Conservation (phyloP, 2,113 vertebrate genomes). For the Theropithecus gelada region DNA sequence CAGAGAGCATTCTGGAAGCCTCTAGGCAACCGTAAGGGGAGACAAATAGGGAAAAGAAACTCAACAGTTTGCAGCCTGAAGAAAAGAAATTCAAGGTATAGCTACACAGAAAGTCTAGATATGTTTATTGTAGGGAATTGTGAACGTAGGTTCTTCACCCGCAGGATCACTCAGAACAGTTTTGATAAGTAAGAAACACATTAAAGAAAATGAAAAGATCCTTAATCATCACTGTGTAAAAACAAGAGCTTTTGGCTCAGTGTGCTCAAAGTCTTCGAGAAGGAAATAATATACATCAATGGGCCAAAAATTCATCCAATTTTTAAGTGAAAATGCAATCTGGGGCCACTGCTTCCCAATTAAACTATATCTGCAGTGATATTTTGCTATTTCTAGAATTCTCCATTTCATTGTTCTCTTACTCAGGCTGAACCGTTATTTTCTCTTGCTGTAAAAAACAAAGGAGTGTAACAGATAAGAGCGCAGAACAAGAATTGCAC, state of each 20-base stretch:
- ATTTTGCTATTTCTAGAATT: background rate
- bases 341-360: background rate
- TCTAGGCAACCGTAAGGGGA: background rate
- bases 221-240: background rate
- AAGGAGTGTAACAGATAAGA: too few species aligned
- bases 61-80: background rate
- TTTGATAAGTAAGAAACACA: background rate
- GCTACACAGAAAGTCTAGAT: rapidly evolving
- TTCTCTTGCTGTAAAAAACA: background rate
- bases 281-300: background rate
- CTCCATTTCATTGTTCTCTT: background rate
- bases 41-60: background rate
- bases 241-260: background rate
- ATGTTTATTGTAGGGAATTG: rapidly evolving
- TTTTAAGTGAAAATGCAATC: background rate
- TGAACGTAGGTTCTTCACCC: rapidly evolving
- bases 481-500: too few species aligned
- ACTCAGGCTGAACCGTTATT: rapidly evolving
- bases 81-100: background rate
- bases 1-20: background rate
- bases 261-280: background rate
- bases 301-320: background rate
- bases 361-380: background rate
- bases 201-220: background rate
- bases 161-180: background rate